phyloP scores from a whole-genome alignment of 2,888 invertebrate genomes.

The Leucoma salicis region DNA sequence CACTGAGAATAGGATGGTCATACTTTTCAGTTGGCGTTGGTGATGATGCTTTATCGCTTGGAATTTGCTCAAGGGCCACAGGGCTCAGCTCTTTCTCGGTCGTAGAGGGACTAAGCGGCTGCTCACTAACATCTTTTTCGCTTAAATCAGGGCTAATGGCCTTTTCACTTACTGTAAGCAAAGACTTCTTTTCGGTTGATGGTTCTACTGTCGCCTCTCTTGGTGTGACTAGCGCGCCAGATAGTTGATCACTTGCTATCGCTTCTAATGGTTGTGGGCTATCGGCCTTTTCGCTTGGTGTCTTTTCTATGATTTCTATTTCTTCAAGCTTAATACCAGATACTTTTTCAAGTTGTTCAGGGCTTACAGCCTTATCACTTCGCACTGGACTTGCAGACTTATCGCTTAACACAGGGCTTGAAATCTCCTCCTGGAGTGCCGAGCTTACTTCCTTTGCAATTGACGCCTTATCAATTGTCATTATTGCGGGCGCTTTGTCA shows the following conservation, averaged over 20 bases:
- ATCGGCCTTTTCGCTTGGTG: conserved; percentile 14
- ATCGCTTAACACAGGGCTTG: not conserved
- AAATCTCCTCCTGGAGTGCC: not conserved
- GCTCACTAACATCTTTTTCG: not conserved
- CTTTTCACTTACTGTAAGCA: not conserved
- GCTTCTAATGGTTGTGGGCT: conserved; percentile 6
- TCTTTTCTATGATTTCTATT: conserved; percentile 8
- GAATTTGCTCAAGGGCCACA: conserved; percentile 5
- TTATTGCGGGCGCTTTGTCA: too few relatives aligned
- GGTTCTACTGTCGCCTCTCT: too few relatives aligned
- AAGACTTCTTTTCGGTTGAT: too few relatives aligned
- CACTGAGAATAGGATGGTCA: not conserved
- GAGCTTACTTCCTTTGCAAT: conserved; percentile 1
- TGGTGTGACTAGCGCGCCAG: too few relatives aligned
- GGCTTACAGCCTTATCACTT: conserved; percentile 18
- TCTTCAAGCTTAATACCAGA: not conserved
- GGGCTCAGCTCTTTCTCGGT: conserved; percentile 24
- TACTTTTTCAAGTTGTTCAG: conserved; percentile 12
- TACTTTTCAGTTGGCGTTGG: conserved; percentile 3
- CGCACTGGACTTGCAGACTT: conserved; percentile 6
- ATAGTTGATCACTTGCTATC: conserved; percentile 7
- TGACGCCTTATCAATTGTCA: too few relatives aligned
- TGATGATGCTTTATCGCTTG: conserved; percentile 3
- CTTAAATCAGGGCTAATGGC: not conserved
- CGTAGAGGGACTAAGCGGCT: not conserved